Conservation (phyloP, 2,888 invertebrate species). For the Congeria kusceri region DNA sequence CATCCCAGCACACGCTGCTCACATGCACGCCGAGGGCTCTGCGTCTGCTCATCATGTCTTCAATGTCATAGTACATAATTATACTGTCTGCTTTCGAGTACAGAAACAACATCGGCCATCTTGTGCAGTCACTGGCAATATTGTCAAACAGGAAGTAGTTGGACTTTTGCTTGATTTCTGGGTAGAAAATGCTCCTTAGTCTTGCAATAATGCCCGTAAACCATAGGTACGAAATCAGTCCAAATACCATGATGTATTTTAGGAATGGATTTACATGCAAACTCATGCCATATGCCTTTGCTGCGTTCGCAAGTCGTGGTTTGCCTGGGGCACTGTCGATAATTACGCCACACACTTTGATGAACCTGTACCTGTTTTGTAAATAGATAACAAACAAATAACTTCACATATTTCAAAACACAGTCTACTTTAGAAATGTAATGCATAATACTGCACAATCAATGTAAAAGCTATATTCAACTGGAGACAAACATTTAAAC, state of each 20-base stretch:
- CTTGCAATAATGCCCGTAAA: constrained; percentile 49
- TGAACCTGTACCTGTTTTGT: constrained; percentile 52
- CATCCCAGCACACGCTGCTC: constrained; percentile 89
- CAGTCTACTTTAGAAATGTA: not conserved
- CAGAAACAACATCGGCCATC: constrained; percentile 90
- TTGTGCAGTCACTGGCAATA: constrained; percentile 87
- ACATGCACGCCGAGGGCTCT: constrained; percentile 88
- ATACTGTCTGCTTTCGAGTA: constrained; percentile 91
- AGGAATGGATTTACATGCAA: constrained; percentile 66
- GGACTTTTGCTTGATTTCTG: constrained; percentile 42
- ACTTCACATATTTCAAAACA: not conserved
- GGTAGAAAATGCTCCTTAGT: constrained; percentile 40
- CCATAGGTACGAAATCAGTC: constrained; percentile 79
- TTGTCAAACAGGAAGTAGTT: constrained; percentile 70
- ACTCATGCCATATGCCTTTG: constrained; percentile 70
- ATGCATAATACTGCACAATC: too few relatives aligned
- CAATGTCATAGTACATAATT: constrained; percentile 89
- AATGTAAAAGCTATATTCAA: too few relatives aligned
- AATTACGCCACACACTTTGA: constrained; percentile 83
- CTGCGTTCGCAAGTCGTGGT: constrained; percentile 66
- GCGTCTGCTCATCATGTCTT: constrained; percentile 89
- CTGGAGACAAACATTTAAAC: too few relatives aligned
- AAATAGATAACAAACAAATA: not conserved
- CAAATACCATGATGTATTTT: constrained; percentile 85
- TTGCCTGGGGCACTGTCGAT: constrained; percentile 91